Conservation (phyloP, 2,888 invertebrate species). For the Eucera pruinosa region DNA sequence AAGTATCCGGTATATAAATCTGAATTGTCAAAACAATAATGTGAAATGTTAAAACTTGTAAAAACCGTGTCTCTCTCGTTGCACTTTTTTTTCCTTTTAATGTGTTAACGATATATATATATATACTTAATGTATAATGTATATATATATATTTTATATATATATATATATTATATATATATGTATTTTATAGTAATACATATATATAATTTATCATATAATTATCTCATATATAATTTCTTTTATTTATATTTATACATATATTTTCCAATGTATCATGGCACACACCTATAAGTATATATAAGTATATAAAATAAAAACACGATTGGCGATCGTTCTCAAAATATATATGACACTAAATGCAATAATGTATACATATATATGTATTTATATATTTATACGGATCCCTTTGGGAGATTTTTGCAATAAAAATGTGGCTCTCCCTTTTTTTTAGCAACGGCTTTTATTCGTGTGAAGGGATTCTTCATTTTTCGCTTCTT, state of each 20-base stretch:
- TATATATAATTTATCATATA: constrained; percentile 59
- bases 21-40: constrained; percentile 47
- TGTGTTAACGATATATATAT: constrained; percentile 46
- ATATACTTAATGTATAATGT: constrained; percentile 38
- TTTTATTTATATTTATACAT: constrained; percentile 42
- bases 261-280: constrained; percentile 46
- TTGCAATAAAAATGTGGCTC: constrained; percentile 22
- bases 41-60: constrained; percentile 59
- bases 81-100: constrained; percentile 17
- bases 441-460: constrained; percentile 2
- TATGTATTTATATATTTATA: constrained; percentile 4
- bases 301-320: constrained; percentile 60
- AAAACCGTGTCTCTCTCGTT: constrained; percentile 48
- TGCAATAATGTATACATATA: constrained; percentile 44
- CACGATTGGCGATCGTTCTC: constrained; percentile 54
- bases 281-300: constrained; percentile 54
- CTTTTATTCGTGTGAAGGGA: neutral
- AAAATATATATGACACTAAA: constrained; percentile 57
- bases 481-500: neutral
- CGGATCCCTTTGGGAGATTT: constrained; percentile 44
- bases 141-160: too few relatives aligned
- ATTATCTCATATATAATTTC: constrained; percentile 37
- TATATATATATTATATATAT: too few relatives aligned
- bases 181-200: constrained; percentile 39
- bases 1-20: constrained; percentile 55